Conservation (phyloP, 2,113 vertebrate genomes). For the human (Homo sapiens) region GRCh38 chr7:52270001-52270500, state of each 20-base stretch:
- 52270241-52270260: background rate
- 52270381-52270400: background rate
- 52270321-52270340: background rate
- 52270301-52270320: background rate
- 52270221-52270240: background rate
- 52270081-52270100: background rate
- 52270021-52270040: background rate
- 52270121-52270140: background rate
- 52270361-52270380: background rate
- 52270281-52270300: background rate
- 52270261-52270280: background rate
- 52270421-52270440: background rate
- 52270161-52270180: background rate
- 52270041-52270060: background rate
- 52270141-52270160: background rate
- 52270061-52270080: background rate
- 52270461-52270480: background rate
- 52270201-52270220: background rate
- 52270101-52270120: background rate
- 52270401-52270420: background rate
- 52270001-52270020: background rate
- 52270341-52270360: background rate
- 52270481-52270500: slow-evolving; percentile 32
- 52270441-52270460: background rate
- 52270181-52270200: background rate